Conservation (phyloP, 2,797 vertebrate genomes). For the Poecilia gillii region DNA sequence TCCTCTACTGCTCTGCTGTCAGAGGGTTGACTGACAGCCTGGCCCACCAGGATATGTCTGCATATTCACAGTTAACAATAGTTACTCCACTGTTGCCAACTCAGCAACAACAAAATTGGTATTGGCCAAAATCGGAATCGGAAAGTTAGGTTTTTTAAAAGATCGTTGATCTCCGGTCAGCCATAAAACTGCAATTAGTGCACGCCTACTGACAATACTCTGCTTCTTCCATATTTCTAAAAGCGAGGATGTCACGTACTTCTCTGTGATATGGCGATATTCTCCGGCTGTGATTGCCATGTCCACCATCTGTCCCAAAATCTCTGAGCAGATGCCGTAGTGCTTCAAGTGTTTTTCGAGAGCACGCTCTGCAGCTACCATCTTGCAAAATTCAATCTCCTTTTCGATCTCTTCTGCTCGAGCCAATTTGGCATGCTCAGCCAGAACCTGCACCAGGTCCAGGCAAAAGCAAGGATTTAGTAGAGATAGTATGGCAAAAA, state of each 20-base stretch:
- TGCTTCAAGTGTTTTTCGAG: constrained; percentile 81
- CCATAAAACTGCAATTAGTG: no score
- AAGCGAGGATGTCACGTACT: constrained; percentile 81
- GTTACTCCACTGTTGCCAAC: no score
- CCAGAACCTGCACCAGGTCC: constrained; percentile 80
- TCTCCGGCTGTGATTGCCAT: constrained; percentile 89
- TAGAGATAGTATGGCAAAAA: constrained; percentile 21
- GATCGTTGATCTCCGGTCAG: no score
- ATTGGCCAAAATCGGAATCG: no score
- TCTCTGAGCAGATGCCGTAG: constrained; percentile 81
- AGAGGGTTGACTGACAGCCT: no score
- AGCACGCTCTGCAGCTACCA: constrained; percentile 81
- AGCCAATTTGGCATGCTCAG: constrained; percentile 84
- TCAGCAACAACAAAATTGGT: no score
- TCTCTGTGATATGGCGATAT: constrained; percentile 85
- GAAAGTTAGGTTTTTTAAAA: no score
- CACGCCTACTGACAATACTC: not conserved
- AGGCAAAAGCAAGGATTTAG: constrained; percentile 46
- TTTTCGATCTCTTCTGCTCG: constrained; percentile 79
- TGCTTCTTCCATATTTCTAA: constrained; percentile 18
- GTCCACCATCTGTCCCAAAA: constrained; percentile 89
- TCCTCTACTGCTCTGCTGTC: no score
- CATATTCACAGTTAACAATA: no score
- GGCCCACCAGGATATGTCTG: no score
- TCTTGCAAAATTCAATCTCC: constrained; percentile 82